Evolutionary conservation across 2,113 vertebrate species (phyloP).

Genomic region (Pachycephala philippinensis): DNA sequence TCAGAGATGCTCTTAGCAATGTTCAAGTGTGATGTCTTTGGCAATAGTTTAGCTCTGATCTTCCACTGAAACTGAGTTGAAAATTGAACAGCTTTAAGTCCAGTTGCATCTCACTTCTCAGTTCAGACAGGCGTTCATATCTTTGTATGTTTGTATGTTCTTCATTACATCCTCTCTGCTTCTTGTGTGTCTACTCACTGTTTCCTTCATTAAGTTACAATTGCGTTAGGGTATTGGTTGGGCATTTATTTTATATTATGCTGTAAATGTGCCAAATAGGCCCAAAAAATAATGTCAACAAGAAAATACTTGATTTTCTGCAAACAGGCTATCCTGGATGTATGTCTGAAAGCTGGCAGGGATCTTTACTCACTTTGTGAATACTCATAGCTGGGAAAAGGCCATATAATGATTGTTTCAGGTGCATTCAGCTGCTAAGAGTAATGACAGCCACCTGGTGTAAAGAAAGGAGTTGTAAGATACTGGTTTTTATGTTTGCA

Average conservation of each 20-base stretch:
- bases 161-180: neutral
- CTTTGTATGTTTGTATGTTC: neutral
- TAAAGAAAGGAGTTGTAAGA: neutral
- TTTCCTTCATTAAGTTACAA: neutral
- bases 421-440: neutral
- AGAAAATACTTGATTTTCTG: neutral
- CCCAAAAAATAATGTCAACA: neutral
- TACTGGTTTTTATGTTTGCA: neutral
- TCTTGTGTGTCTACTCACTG: neutral
- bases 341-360: neutral
- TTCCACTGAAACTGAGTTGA: neutral
- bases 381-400: neutral
- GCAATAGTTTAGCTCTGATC: neutral
- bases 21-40: neutral
- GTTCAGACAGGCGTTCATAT: neutral
- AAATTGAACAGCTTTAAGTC: neutral
- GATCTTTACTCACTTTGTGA: neutral
- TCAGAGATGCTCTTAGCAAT: neutral
- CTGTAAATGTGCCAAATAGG: neutral
- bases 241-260: neutral
- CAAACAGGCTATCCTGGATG: neutral
- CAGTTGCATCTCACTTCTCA: neutral
- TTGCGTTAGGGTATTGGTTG: neutral
- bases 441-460: neutral
- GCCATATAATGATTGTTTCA: neutral